Percentiles rank a stretch among this genome's conserved stretches.
These are phyloP conservation scores for Crocidura indochinensis DNA, from an alignment of 2,797 vertebrate genomes.

Conservation along the genomic window DNA sequence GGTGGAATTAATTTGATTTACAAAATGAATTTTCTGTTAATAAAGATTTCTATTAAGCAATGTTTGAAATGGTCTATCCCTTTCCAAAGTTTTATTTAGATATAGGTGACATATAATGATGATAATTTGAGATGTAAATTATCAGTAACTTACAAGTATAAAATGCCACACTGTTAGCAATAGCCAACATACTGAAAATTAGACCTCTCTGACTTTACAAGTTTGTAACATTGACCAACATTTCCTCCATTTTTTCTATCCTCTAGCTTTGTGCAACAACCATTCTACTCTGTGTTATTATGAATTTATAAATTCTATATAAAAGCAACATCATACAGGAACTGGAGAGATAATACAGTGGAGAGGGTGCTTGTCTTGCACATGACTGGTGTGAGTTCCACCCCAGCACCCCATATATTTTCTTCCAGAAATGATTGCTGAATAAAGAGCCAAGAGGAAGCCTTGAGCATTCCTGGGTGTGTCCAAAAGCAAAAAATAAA, in stretches of 20 bases:
- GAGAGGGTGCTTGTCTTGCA: too few relatives aligned
- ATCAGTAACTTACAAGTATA: not conserved
- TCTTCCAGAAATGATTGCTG: too few relatives aligned
- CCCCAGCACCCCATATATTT: too few relatives aligned
- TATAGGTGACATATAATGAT: not conserved
- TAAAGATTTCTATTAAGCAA: conserved; percentile 67
- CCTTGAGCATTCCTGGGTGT: too few relatives aligned
- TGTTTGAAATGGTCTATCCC: conserved; percentile 69
- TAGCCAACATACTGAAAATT: not conserved
- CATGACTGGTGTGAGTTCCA: too few relatives aligned
- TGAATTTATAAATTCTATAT: not conserved
- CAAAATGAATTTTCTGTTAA: conserved; percentile 75
- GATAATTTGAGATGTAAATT: not conserved
- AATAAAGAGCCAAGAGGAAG: too few relatives aligned
- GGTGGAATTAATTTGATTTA: conserved; percentile 80
- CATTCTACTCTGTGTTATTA: conserved; percentile 10
- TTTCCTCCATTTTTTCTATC: not conserved
- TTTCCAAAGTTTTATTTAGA: not conserved
- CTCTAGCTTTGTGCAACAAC: not conserved
- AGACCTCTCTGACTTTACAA: not conserved
- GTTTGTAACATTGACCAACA: not conserved
- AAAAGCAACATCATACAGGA: not conserved
- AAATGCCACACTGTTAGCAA: not conserved
- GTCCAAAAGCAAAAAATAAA: too few relatives aligned
- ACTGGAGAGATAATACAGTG: too few relatives aligned